phyloP scores from a whole-genome alignment of 2,797 vertebrate species.

The Pipistrellus pygmaeus region DNA sequence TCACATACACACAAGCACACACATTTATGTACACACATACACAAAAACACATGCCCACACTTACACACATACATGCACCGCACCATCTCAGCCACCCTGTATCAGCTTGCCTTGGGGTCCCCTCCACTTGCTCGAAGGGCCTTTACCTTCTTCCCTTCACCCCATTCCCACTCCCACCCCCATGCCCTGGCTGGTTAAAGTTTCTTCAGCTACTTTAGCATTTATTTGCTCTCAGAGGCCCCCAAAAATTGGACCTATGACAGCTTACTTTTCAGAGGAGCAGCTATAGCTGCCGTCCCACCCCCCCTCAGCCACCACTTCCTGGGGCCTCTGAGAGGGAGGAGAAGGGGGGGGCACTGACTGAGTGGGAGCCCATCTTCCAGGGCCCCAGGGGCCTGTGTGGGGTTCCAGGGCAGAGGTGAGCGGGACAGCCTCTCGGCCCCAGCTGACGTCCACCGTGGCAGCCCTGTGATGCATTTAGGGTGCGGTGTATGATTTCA shows the following conservation, averaged over 20 bases:
- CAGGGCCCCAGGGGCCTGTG: not conserved
- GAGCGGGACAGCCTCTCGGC: not conserved
- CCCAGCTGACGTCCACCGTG: accelerated
- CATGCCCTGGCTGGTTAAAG: not conserved
- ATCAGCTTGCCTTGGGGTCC: not conserved
- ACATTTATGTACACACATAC: too few relatives aligned
- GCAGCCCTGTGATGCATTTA: not conserved
- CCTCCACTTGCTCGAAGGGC: not conserved
- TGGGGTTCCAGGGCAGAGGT: not conserved
- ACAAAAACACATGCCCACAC: not conserved
- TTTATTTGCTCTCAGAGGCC: not conserved
- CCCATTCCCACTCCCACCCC: accelerated
- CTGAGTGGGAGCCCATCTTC: not conserved
- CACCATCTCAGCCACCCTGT: not conserved
- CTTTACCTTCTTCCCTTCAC: not conserved
- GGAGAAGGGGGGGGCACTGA: not conserved
- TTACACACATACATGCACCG: not conserved
- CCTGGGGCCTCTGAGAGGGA: not conserved
- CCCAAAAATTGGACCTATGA: not conserved
- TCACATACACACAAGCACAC: not conserved
- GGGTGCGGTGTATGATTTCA: not conserved
- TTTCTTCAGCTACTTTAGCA: not conserved
- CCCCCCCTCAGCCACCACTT: not conserved
- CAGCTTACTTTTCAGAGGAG: not conserved
- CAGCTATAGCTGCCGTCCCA: not conserved